Base-by-base conservation (phyloP, 1,140 invertebrate genomes). In the Drosophila gunungcola region DNA sequence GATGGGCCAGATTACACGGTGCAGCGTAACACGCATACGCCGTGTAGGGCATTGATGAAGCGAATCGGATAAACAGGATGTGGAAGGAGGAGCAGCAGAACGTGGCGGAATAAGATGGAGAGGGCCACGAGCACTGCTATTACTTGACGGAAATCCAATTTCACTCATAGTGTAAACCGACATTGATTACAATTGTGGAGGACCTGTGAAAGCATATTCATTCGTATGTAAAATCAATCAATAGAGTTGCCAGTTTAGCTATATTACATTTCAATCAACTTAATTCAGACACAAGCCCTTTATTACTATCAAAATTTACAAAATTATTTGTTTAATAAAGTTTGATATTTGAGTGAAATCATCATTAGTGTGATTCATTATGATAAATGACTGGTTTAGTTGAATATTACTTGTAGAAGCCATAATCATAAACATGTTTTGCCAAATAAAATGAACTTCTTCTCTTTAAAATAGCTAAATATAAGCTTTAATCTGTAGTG, bases 1-100 rank as follows among this genome's bases (percentile, higher is more conserved):
- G 73, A 51, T 51, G 48, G 29, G 51, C 65, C 45, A 84, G 78
- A 84, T 84, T 80, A 84, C 34, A 67, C 60, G 49, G 3, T n/a
- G 56, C 60, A 45, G 39, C 55, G 27, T 60, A 78, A 62, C 78
- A 81, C 64, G 75, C 70, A 76, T 74, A 67, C 74, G 74, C 57
- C 70, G 52, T 69, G 72, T 80, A 56, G 64, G 64, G 52, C 76
- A 61, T 54, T 64, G 78, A 88, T 79, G 49, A 51, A 48, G 43
- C 60, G 25, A 49, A 43, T 25, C 46, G 41, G 82, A 86, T 81
- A 70, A 77, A 52, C 48, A 48, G 53, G 43, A 45, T 43, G 49
- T 41, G 38, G 13, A 27, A n/a, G 57, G 4, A 7, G 36, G 25
- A 3, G 32, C 9, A 7, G 39, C 7, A 25, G 61, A n/a, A 13